Evolutionary conservation across 2,888 invertebrate genomes (phyloP).

Genomic region (Cataglyphis albicans): DNA sequence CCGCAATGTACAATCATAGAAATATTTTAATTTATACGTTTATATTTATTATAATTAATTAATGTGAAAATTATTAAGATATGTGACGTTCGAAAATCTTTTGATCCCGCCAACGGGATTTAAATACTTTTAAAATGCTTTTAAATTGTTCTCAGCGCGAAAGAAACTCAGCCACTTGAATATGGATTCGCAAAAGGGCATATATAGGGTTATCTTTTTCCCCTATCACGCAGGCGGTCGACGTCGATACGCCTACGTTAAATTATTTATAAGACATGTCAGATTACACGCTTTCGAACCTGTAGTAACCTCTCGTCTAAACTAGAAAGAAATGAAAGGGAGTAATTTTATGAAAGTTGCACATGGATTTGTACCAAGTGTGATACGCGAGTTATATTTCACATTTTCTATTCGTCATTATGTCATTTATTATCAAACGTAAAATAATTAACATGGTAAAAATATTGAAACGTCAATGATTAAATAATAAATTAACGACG

Average conservation of each 20-base stretch:
- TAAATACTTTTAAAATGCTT: not conserved
- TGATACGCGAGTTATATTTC: not conserved
- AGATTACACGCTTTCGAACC: constrained; percentile 18
- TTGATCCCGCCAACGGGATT: not conserved
- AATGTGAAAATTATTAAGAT: not conserved
- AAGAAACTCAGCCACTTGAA: constrained; percentile 15
- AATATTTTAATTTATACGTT: not conserved
- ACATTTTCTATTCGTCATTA: not conserved
- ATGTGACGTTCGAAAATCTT: not conserved
- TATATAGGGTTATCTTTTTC: constrained; percentile 8
- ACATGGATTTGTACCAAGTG: not conserved
- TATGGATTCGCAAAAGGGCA: constrained; percentile 14
- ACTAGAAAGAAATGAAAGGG: constrained; percentile 1
- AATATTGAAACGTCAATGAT: not conserved
- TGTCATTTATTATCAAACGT: not conserved
- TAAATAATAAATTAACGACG: constrained; percentile 4
- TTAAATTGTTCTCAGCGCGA: not conserved
- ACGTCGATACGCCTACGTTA: constrained; percentile 30
- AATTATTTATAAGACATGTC: constrained; percentile 44
- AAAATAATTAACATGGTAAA: not conserved
- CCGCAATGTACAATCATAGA: not conserved
- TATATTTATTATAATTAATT: not conserved
- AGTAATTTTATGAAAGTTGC: not conserved
- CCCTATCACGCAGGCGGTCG: constrained; percentile 3
- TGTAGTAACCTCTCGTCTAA: not conserved